These are phyloP conservation scores for Etheostoma spectabile DNA, from an alignment of 2,113 vertebrate genomes.

Conservation along the genomic window DNA sequence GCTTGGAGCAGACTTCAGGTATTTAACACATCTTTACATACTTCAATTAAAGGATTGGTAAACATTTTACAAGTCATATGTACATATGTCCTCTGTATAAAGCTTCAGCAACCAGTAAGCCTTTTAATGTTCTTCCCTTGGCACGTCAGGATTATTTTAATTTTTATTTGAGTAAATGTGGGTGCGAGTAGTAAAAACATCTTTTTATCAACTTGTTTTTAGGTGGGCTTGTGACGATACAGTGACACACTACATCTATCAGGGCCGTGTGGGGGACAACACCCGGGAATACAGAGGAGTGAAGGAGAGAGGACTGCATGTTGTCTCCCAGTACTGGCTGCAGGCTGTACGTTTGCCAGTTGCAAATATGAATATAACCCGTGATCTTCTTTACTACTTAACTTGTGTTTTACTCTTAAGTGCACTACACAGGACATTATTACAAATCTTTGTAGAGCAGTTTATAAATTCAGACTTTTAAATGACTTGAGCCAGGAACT, in stretches of 20 bases:
- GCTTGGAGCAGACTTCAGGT: constrained; percentile 97
- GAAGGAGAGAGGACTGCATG: constrained; percentile 90
- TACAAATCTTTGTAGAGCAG: neutral
- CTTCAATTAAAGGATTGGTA: neutral
- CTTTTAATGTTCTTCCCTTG: too few species aligned
- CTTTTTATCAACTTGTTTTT: neutral
- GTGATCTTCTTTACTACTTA: neutral
- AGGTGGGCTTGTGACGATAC: constrained; percentile 96
- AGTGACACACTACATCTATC: constrained; percentile 98
- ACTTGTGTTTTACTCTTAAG: neutral
- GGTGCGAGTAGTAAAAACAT: neutral
- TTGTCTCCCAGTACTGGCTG: constrained; percentile 96
- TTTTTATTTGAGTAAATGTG: neutral
- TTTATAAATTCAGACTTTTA: neutral
- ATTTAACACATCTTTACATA: constrained; percentile 12
- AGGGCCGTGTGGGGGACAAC: constrained; percentile 93
- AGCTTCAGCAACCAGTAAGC: too few species aligned
- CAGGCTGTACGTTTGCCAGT: constrained; percentile 85
- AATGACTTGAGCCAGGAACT: neutral
- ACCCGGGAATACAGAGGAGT: constrained; percentile 92
- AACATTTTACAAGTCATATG: neutral
- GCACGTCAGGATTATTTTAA: too few species aligned
- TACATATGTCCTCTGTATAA: too few species aligned
- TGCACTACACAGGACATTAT: neutral
- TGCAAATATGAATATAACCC: neutral